These are phyloP conservation scores for Erpobdella octoculata DNA, from an alignment of 2,888 invertebrate species.

Conservation along the genomic window DNA sequence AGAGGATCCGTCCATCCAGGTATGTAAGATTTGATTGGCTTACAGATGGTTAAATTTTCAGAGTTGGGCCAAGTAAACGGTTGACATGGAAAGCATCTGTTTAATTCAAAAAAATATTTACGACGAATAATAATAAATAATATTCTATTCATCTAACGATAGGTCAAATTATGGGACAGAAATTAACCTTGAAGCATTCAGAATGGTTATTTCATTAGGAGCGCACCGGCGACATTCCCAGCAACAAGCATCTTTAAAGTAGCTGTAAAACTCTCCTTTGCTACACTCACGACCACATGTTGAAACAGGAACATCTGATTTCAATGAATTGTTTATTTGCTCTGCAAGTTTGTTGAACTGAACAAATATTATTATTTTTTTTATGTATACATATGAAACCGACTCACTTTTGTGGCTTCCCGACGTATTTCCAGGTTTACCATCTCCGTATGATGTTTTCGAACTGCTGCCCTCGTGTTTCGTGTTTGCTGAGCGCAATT, in stretches of 20 bases:
- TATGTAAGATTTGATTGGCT: slow-evolving; percentile 24
- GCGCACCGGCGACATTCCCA: slow-evolving; percentile 44
- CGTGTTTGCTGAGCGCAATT: neutral
- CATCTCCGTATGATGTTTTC: too few species aligned
- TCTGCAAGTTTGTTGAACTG: neutral
- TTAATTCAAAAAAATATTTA: neutral
- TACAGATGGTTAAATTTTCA: slow-evolving; percentile 28
- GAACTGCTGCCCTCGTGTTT: too few species aligned
- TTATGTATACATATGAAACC: neutral
- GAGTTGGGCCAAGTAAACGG: slow-evolving; percentile 37
- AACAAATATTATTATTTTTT: neutral
- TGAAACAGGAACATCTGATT: slow-evolving; percentile 29
- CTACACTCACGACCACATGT: slow-evolving; percentile 35
- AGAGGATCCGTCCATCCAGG: slow-evolving; percentile 35
- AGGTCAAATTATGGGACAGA: too few species aligned
- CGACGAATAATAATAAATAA: neutral
- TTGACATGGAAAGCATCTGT: slow-evolving; percentile 39
- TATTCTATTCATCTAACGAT: too few species aligned
- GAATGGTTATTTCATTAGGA: slow-evolving; percentile 41
- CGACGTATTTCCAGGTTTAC: neutral
- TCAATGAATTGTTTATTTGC: too few species aligned
- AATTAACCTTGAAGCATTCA: slow-evolving; percentile 40
- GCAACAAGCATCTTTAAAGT: slow-evolving; percentile 43
- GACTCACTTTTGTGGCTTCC: neutral
- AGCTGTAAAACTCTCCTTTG: slow-evolving; percentile 41